These are phyloP conservation scores for Leuctra nigra DNA, from an alignment of 2,888 invertebrate genomes.

Conservation along the genomic window DNA sequence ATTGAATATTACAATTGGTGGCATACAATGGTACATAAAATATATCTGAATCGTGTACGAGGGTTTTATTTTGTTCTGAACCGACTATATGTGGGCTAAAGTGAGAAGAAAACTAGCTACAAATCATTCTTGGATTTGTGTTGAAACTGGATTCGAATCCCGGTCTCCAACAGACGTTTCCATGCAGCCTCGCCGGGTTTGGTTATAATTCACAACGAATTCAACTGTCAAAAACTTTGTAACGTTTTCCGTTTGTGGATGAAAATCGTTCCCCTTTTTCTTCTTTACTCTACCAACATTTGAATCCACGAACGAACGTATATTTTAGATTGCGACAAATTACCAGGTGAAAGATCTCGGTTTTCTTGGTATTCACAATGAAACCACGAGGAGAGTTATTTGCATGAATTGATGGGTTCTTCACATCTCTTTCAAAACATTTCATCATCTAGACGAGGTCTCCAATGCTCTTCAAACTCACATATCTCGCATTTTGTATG, in stretches of 20 bases:
- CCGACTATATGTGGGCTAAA: too few relatives aligned
- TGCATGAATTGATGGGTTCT: background rate
- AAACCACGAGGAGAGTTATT: background rate
- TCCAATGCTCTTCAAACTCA: too few relatives aligned
- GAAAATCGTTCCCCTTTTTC: background rate
- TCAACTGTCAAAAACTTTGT: background rate
- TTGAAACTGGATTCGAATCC: background rate
- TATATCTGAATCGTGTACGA: too few relatives aligned
- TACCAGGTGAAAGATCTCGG: background rate
- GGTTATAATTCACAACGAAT: background rate
- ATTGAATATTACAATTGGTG: too few relatives aligned
- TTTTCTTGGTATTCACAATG: background rate
- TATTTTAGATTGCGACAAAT: background rate
- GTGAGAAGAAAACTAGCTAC: background rate
- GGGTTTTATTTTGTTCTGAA: too few relatives aligned
- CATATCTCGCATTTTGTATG: too few relatives aligned
- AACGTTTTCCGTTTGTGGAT: background rate
- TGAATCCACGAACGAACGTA: background rate
- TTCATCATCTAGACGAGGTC: too few relatives aligned
- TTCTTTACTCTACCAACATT: background rate
- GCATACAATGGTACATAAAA: too few relatives aligned
- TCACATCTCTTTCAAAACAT: background rate
- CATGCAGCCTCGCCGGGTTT: background rate
- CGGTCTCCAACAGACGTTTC: background rate
- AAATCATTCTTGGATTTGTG: background rate